Percentiles rank a stretch among this genome's conserved stretches.
Evolutionary conservation across 2,797 vertebrate species (phyloP).

Genomic region (Catostomus latipinnis): DNA sequence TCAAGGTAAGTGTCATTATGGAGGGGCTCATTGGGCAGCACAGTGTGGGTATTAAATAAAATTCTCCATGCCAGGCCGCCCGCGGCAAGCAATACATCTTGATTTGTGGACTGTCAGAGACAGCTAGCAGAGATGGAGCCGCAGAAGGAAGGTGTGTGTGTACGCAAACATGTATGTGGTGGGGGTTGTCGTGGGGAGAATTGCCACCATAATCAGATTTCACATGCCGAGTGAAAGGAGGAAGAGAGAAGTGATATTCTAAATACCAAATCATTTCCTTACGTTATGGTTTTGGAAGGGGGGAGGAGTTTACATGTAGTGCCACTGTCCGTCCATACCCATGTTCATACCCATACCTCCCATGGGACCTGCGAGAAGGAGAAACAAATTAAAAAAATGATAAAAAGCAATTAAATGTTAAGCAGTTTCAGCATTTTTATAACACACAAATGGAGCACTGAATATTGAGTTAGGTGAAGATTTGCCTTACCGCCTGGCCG

Average conservation of each 20-base stretch:
- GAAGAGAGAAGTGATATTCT: slow-evolving; percentile 4
- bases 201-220: slow-evolving; percentile 63
- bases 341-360: slow-evolving; percentile 85
- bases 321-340: slow-evolving; percentile 86
- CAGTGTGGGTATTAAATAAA: slow-evolving; percentile 93
- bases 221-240: slow-evolving; percentile 26
- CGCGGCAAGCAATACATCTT: slow-evolving; percentile 87
- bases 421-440: background rate
- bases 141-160: slow-evolving; percentile 34
- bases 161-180: background rate
- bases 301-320: slow-evolving; percentile 79
- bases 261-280: slow-evolving; percentile 68
- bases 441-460: background rate
- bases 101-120: slow-evolving; percentile 91
- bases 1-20: slow-evolving; percentile 95
- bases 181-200: slow-evolving; percentile 22
- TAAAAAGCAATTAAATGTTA: slow-evolving; percentile 44
- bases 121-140: slow-evolving; percentile 68
- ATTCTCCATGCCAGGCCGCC: slow-evolving; percentile 87
- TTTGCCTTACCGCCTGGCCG: slow-evolving; percentile 88
- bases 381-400: slow-evolving; percentile 29
- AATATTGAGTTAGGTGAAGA: background rate
- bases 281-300: slow-evolving; percentile 61
- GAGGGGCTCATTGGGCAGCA: slow-evolving; percentile 91
- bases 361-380: slow-evolving; percentile 74